Evolutionary conservation across 2,797 vertebrate genomes (phyloP), one percentile per base, ranked within the genome.

Genomic region (Zenarchopterus dispar): DNA sequence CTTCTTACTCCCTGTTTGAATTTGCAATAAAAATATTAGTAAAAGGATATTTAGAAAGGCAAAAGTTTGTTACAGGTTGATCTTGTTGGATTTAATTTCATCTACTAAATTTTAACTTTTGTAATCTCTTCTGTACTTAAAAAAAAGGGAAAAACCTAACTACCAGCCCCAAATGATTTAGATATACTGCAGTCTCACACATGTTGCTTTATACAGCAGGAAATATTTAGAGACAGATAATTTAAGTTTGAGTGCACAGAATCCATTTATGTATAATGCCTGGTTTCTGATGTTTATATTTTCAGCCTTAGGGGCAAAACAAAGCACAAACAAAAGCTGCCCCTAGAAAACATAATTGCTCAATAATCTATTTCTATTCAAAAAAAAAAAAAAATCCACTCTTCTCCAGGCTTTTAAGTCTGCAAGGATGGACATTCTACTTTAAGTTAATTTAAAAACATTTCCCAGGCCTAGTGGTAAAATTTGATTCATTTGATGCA

Each of bases 401-500:
- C 22, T 51, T 56, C 22, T 75, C 71, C 64, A 26, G 19, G 45
- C 49, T 56, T 56, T 53, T 54, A 70, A 53, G 54, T 77, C 77
- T 61, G 61, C 67, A 57, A 62, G 52, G 82, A 58, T 36, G 8
- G 78, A 83, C 74, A 65, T 10, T 8, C 22, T 42, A 67, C 64
- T 73, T 76, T 74, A 64, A 86, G 75, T 76, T 62, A 55, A 77
- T 87, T 84, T 80, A 46, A 81, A 88, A 78, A 69, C 58, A 68
- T 76, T 77, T 75, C 56, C 67, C 47, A 68, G 62, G 69, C 77
- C 70, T 43, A 44, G 62, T 17, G 33, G 39, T 59, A 68, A 65
- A 84, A 86, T 88, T 77, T 47, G 73, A 85, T 87, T 89, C 52
- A 31, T 83, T 22, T 81, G 74, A 91, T 77, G 75, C 81, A 79